A percentile compares a stretch with the other conserved stretches of the same genome.
Conservation (phyloP, 2,888 invertebrate species). For the Calephelis perditalis region DNA sequence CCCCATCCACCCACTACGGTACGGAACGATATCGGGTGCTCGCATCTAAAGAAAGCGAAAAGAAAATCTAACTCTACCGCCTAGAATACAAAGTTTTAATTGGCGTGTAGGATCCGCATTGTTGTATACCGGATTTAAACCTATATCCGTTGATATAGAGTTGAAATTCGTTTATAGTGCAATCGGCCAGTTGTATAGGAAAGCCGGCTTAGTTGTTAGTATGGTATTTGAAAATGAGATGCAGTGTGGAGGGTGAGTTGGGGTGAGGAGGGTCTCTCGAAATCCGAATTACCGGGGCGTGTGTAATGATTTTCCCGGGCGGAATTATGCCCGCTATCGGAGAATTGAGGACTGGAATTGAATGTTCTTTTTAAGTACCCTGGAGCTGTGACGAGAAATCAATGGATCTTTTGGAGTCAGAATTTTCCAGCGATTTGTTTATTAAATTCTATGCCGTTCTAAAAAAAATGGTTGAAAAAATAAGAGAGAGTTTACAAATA, state of each 20-base stretch:
- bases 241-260: constrained; percentile 53
- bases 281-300: constrained; percentile 76
- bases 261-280: constrained; percentile 52
- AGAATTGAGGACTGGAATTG: constrained; percentile 50
- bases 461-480: neutral
- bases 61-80: constrained; percentile 63
- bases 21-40: constrained; percentile 38
- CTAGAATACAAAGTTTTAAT: constrained; percentile 59
- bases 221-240: constrained; percentile 75
- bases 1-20: constrained; percentile 41
- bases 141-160: constrained; percentile 43
- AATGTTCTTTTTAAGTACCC: constrained; percentile 44
- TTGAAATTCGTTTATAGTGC: constrained; percentile 45
- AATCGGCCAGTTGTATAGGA: constrained; percentile 43
- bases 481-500: no score
- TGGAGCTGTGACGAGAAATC: constrained; percentile 6
- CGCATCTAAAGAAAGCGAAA: constrained; percentile 46
- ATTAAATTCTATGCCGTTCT: neutral
- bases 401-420: constrained; percentile 14
- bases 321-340: constrained; percentile 72
- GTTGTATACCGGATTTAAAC: constrained; percentile 37
- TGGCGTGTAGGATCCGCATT: constrained; percentile 40
- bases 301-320: constrained; percentile 76
- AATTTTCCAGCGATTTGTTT: constrained; percentile 7
- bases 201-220: constrained; percentile 54